Conservation (phyloP, 2,797 vertebrate species). For the Vipera latastei region DNA sequence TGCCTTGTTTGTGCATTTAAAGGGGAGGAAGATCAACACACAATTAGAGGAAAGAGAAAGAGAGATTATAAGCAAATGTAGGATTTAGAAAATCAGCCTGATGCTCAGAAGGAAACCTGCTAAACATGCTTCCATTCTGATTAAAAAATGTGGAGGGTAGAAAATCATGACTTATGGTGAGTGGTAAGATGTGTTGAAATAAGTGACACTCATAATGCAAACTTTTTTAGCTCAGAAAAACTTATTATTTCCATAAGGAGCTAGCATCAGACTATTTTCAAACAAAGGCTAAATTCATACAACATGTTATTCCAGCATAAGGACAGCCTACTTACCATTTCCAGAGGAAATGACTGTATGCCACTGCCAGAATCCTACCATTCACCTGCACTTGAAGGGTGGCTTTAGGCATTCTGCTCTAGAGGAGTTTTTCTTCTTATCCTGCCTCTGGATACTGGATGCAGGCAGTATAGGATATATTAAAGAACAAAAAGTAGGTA, state of each 20-base stretch:
- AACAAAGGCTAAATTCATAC: not conserved
- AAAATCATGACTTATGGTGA: not conserved
- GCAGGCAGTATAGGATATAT: not conserved
- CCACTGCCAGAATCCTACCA: not conserved
- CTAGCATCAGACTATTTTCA: not conserved
- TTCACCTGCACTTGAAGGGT: not conserved
- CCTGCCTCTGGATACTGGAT: not conserved
- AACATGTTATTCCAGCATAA: not conserved
- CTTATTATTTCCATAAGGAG: not conserved
- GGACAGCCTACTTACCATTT: not conserved
- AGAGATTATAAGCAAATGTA: not conserved
- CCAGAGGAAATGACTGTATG: not conserved
- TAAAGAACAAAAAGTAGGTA: not conserved
- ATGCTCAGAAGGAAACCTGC: not conserved
- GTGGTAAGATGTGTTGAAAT: not conserved
- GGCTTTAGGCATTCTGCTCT: not conserved
- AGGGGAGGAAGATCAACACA: not conserved
- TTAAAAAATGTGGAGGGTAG: not conserved
- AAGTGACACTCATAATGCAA: not conserved
- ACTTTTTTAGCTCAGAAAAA: not conserved
- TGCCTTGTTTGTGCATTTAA: not conserved
- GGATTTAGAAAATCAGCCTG: not conserved
- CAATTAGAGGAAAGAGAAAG: not conserved
- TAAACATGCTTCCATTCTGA: not conserved
- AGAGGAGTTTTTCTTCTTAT: not conserved